Percentiles rank a stretch among this genome's conserved stretches.
phyloP scores from a whole-genome alignment of 1,140 invertebrate species.

The Episyrphus balteatus region DNA sequence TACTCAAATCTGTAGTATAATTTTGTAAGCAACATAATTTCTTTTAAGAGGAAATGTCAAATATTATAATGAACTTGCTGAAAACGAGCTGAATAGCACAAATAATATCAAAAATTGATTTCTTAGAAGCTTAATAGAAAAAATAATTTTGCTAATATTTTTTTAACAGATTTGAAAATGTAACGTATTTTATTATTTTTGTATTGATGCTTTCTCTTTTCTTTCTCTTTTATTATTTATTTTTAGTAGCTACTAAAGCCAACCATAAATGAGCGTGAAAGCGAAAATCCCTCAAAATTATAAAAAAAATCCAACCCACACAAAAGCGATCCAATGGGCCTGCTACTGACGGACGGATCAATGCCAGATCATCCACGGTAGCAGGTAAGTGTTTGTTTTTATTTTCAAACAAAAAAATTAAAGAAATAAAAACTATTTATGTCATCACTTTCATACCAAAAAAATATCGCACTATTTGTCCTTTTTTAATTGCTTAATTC shows the following conservation, averaged over 20 bases:
- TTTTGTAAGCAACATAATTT: no score
- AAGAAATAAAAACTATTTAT: background rate
- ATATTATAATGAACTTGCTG: no score
- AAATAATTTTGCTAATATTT: no score
- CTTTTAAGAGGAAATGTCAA: no score
- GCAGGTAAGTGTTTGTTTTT: slow-evolving; percentile 2
- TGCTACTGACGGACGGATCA: slow-evolving; percentile 3
- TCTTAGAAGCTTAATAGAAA: no score
- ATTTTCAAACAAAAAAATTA: background rate
- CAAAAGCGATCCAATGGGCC: background rate
- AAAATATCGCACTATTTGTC: background rate
- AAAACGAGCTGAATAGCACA: no score
- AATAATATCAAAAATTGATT: no score
- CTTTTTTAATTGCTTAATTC: background rate
- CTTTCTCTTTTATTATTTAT: background rate
- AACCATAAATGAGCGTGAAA: background rate
- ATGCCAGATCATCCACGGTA: background rate
- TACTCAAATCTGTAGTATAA: no score
- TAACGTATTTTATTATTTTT: background rate
- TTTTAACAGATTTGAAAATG: background rate
- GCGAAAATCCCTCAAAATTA: background rate
- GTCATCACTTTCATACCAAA: background rate
- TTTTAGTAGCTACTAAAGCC: background rate
- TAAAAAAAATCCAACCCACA: no score
- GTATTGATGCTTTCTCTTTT: background rate